Percentiles rank a stretch among this genome's conserved stretches.
phyloP scores from a whole-genome alignment of 2,888 invertebrate genomes.

The Pammene aurita region DNA sequence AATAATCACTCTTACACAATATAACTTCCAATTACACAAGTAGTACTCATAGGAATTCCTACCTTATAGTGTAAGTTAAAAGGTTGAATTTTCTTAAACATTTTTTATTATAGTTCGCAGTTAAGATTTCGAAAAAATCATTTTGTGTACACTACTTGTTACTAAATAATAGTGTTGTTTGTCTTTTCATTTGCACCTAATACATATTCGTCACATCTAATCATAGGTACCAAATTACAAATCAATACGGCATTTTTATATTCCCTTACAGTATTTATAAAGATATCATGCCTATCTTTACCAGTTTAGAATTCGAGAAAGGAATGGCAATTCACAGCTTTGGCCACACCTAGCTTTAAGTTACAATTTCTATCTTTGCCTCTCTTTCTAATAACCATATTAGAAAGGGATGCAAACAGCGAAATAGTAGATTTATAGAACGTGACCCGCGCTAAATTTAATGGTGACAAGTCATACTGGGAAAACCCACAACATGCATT shows the following conservation, averaged over 20 bases:
- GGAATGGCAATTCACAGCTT: background rate
- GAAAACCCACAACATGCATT: no score
- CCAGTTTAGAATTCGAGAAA: background rate
- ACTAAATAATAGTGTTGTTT: background rate
- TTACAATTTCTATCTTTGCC: no score
- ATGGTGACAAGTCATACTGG: no score
- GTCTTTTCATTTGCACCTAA: background rate
- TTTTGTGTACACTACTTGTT: background rate
- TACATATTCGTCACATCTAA: background rate
- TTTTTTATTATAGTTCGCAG: background rate
- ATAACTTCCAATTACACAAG: slow-evolving; percentile 20
- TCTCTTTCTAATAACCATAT: no score
- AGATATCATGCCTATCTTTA: no score
- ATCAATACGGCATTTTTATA: background rate
- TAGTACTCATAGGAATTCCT: slow-evolving; percentile 6
- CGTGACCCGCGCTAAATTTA: no score
- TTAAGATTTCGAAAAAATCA: background rate
- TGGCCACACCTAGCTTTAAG: background rate
- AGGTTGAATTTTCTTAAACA: background rate
- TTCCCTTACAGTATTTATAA: background rate
- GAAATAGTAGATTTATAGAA: no score
- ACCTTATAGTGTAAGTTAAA: background rate
- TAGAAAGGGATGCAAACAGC: no score
- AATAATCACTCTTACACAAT: slow-evolving; percentile 28
- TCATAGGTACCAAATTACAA: slow-evolving; percentile 1